Percentiles rank a stretch among this genome's conserved stretches.
These are phyloP conservation scores for Melitaea cinxia DNA, from an alignment of 1,140 invertebrate genomes.

Conservation along the genomic window DNA sequence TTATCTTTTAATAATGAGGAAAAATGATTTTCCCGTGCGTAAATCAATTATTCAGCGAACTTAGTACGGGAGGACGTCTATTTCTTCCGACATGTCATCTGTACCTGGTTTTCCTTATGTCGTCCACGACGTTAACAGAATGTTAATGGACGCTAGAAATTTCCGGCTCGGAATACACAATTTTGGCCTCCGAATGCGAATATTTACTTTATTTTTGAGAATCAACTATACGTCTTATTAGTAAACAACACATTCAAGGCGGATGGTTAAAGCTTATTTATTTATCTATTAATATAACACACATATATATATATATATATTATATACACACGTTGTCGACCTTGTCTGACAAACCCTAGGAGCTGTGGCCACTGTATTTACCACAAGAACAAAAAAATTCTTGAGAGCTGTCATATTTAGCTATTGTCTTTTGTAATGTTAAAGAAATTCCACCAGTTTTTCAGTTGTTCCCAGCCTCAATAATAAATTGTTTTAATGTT, in stretches of 20 bases:
- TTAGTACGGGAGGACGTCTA: slow-evolving; percentile 40
- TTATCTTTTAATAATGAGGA: slow-evolving; percentile 29
- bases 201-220: background rate
- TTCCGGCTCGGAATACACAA: slow-evolving; percentile 34
- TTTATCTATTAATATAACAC: background rate
- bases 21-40: slow-evolving; percentile 33
- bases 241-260: slow-evolving; percentile 6
- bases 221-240: background rate
- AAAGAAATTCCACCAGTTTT: too few species aligned
- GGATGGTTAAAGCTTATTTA: background rate
- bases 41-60: slow-evolving; percentile 49
- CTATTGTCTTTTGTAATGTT: too few species aligned
- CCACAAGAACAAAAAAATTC: too few species aligned
- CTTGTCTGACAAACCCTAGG: too few species aligned
- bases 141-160: slow-evolving; percentile 49
- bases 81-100: slow-evolving; percentile 35
- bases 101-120: slow-evolving; percentile 50
- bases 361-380: too few species aligned
- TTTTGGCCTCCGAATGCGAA: slow-evolving; percentile 22
- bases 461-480: too few species aligned
- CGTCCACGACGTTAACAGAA: slow-evolving; percentile 43
- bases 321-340: background rate
- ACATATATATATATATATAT: background rate
- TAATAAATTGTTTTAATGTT: too few species aligned
- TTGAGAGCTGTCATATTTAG: too few species aligned